These are phyloP conservation scores for Hermetia illucens DNA, from an alignment of 1,140 invertebrate species.

Conservation along the genomic window DNA sequence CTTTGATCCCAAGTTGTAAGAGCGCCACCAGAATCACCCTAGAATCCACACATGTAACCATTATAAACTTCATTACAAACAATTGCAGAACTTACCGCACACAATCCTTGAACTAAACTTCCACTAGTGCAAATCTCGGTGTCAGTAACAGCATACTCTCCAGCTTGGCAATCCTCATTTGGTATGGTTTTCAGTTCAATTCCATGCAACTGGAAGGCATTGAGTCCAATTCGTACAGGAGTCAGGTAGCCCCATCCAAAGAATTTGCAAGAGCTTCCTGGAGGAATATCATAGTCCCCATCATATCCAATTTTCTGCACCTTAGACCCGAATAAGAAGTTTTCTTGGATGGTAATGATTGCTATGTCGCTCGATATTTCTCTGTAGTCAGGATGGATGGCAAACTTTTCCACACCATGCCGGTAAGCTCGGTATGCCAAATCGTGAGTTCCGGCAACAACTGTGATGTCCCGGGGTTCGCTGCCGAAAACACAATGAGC, in stretches of 20 bases:
- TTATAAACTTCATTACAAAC: too few relatives aligned
- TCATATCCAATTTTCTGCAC: constrained; percentile 1
- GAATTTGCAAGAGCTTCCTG: not conserved
- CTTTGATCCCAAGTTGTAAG: constrained; percentile 23
- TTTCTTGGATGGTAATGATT: not conserved
- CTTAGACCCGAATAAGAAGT: not conserved
- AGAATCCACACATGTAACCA: too few relatives aligned
- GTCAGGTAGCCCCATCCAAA: not conserved
- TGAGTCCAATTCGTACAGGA: not conserved
- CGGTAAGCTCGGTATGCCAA: constrained; percentile 30
- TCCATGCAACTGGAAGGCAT: not conserved
- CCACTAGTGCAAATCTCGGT: constrained; percentile 3
- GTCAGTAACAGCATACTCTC: not conserved
- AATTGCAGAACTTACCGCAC: not conserved
- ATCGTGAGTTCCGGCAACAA: constrained; percentile 32
- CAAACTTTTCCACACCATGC: constrained; percentile 12
- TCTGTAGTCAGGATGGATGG: constrained; percentile 20
- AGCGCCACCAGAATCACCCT: constrained; percentile 63
- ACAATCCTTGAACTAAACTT: constrained; percentile 1
- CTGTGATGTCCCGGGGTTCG: constrained; percentile 19
- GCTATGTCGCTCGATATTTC: constrained; percentile 3
- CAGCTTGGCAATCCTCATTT: constrained; percentile 1
- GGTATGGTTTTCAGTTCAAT: not conserved
- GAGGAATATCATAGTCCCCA: not conserved
- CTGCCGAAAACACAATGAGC: constrained; percentile 28